These are phyloP conservation scores for Bhutanitis thaidina DNA, from an alignment of 2,888 invertebrate species.

Conservation along the genomic window DNA sequence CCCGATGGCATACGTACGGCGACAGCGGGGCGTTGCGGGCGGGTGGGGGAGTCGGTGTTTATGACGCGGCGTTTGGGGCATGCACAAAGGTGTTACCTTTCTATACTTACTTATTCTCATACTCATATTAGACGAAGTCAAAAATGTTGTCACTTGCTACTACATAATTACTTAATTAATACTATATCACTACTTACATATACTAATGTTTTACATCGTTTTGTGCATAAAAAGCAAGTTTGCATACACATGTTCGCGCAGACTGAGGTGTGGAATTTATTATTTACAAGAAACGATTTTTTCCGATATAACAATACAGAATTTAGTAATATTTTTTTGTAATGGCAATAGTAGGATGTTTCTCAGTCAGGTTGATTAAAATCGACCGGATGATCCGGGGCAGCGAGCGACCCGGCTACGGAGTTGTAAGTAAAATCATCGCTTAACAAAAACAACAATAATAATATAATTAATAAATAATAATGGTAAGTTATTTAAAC, in stretches of 20 bases:
- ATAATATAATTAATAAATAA: constrained; percentile 31
- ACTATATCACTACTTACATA: too few relatives aligned
- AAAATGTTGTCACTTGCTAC: too few relatives aligned
- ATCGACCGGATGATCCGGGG: background rate
- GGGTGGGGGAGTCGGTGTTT: too few relatives aligned
- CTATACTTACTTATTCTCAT: too few relatives aligned
- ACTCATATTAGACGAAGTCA: too few relatives aligned
- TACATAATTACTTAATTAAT: too few relatives aligned
- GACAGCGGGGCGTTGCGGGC: too few relatives aligned
- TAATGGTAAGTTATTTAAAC: constrained; percentile 62
- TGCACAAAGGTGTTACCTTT: too few relatives aligned
- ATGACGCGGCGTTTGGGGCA: too few relatives aligned
- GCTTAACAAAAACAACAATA: constrained; percentile 34
- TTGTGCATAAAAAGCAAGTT: background rate
- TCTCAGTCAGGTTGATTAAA: background rate
- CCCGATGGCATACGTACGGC: too few relatives aligned
- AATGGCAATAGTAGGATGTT: background rate
- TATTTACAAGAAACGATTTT: background rate
- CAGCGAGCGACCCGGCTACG: constrained; percentile 10
- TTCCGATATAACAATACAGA: background rate
- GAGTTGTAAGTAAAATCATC: constrained; percentile 21
- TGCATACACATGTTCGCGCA: background rate
- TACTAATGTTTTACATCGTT: background rate
- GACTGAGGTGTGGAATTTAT: background rate
- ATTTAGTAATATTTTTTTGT: background rate